Evolutionary conservation across 1,140 invertebrate species (phyloP), one percentile per base, ranked within the genome.

Genomic region (Macrocentrus cingulum): DNA sequence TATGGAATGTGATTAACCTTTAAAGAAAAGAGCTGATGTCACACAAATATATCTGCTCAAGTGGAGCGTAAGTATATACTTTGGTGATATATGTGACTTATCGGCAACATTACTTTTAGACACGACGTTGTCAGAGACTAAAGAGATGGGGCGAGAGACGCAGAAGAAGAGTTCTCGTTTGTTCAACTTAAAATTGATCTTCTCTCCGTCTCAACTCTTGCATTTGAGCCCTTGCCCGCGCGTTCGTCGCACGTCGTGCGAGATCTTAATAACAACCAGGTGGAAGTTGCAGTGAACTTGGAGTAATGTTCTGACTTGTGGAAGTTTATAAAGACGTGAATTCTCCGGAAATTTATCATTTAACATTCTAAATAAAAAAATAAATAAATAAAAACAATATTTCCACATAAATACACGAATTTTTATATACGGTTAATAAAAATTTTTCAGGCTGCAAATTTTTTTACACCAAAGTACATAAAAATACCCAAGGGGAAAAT

Each of bases 181-280:
- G 58, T 54, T 60, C 39, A 60, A 60, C 58, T 60, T 60, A 49
- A 60, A 60, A 60, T 60, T 60, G 51, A 60, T 60, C 58, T 57
- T 57, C 55, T n/a, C n/a, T 49, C 16, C 9, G 32, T 49, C 45
- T 49, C 36, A 22, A 48, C n/a, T n/a, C 46, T 23, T 16, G 19
- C n/a, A 19, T 18, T 19, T 22, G 19, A n/a, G n/a, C n/a, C 20
- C 13, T 23, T 19, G 16, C 2, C 18, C 22, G 9, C 29, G 25
- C 23, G 16, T 25, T 19, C 22, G 25, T n/a, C 23, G 13, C 15
- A 16, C 48, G 45, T 54, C 52, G 52, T 60, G 45, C 36, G 49
- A 29, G 50, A 41, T 46, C 39, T 60, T 60, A 60, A 55, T 60
- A 37, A 53, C 32, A 48, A 15, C 36, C 51, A 48, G 18, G 51